A percentile compares a stretch with the other conserved stretches of the same genome.
Conservation (phyloP, 2,888 invertebrate species). For the Exocentrus adspersus region DNA sequence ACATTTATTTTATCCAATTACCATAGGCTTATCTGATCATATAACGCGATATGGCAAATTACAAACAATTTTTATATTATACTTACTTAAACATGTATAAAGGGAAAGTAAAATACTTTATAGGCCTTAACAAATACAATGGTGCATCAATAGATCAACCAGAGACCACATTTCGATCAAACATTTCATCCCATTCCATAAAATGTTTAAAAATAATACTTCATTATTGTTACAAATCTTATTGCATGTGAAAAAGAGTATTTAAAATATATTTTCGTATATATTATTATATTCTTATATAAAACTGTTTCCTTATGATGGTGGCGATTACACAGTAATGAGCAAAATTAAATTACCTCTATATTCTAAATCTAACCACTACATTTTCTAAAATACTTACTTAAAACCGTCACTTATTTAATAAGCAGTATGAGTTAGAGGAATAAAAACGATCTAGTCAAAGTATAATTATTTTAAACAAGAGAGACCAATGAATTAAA, state of each 20-base stretch:
- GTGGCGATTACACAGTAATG: conserved; percentile 25
- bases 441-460: neutral
- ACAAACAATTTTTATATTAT: conserved; percentile 14
- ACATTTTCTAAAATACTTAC: neutral
- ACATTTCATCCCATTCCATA: neutral
- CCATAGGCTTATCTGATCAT: conserved; percentile 21
- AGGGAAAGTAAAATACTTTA: conserved; percentile 13
- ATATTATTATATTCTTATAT: conserved; percentile 35
- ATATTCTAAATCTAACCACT: neutral
- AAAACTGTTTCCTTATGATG: conserved; percentile 29
- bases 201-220: conserved; percentile 24
- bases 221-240: conserved; percentile 28
- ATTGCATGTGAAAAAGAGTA: conserved; percentile 59
- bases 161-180: neutral
- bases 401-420: conserved; percentile 7
- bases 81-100: too few species aligned
- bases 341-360: conserved; percentile 30
- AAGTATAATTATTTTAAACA: too few species aligned
- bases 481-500: too few species aligned
- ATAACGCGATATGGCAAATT: conserved; percentile 29
- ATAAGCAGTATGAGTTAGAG: conserved; percentile 3
- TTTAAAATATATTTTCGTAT: conserved; percentile 56
- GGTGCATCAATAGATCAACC: neutral
- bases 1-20: conserved; percentile 20
- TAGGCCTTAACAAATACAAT: conserved; percentile 19